These are phyloP conservation scores for Rana temporaria DNA, from an alignment of 2,113 vertebrate genomes.

Conservation along the genomic window DNA sequence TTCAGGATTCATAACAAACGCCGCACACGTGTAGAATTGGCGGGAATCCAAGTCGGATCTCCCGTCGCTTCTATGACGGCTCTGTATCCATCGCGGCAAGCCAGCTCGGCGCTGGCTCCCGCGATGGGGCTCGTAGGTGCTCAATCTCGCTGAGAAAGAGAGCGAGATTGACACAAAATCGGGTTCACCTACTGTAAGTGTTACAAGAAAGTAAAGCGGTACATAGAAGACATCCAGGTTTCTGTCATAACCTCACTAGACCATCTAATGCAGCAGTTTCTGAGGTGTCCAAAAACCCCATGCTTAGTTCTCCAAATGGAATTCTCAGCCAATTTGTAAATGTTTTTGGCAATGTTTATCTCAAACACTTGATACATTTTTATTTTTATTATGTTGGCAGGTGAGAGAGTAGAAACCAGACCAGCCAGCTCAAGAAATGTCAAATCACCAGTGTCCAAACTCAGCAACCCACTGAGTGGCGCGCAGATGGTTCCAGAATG, in stretches of 20 bases:
- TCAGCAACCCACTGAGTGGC: slow-evolving; percentile 78
- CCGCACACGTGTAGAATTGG: too few relatives aligned
- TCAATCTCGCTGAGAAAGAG: too few relatives aligned
- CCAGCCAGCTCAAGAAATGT: slow-evolving; percentile 74
- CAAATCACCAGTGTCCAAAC: slow-evolving; percentile 82
- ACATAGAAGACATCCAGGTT: not conserved
- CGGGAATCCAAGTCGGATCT: too few relatives aligned
- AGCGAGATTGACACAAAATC: too few relatives aligned
- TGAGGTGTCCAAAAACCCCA: not conserved
- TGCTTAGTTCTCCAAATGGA: not conserved
- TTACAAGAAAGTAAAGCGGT: too few relatives aligned
- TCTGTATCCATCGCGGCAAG: too few relatives aligned
- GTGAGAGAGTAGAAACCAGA: slow-evolving; percentile 72
- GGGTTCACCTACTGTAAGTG: too few relatives aligned
- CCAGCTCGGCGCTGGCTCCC: too few relatives aligned
- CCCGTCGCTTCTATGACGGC: too few relatives aligned
- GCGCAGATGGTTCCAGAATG: slow-evolving; percentile 93
- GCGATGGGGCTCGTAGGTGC: too few relatives aligned
- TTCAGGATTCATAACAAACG: too few relatives aligned
- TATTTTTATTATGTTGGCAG: slow-evolving; percentile 69
- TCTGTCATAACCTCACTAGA: slow-evolving; percentile 11
- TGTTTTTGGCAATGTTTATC: not conserved
- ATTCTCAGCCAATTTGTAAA: not conserved
- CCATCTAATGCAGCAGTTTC: not conserved
- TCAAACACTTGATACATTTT: slow-evolving; percentile 30